These are phyloP conservation scores for Oithona nana DNA, from an alignment of 2,888 invertebrate species.

Conservation along the genomic window DNA sequence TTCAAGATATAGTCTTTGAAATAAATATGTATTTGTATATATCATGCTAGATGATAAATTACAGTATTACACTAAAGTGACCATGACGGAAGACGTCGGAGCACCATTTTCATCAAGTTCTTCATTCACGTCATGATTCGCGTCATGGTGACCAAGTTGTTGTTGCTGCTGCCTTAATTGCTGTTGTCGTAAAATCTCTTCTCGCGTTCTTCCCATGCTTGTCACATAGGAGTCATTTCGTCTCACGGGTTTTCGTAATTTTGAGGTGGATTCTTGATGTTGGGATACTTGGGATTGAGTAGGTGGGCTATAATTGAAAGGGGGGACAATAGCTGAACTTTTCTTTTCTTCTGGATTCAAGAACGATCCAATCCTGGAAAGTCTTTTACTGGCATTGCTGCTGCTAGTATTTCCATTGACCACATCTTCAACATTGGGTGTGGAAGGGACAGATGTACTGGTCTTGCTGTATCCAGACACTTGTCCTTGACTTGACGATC, in stretches of 20 bases:
- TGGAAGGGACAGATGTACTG: neutral
- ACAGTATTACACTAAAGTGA: constrained; percentile 9
- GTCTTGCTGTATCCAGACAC: neutral
- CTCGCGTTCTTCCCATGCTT: constrained; percentile 18
- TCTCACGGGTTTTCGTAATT: constrained; percentile 1
- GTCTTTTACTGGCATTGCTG: constrained; percentile 24
- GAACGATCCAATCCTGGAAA: constrained; percentile 35
- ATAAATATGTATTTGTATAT: too few species aligned
- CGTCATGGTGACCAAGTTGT: neutral
- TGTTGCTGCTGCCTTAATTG: neutral
- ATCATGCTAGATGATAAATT: too few species aligned
- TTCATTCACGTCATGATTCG: neutral
- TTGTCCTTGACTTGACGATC: neutral
- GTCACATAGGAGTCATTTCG: constrained; percentile 18
- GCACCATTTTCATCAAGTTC: neutral
- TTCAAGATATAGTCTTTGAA: too few species aligned
- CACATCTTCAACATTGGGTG: constrained; percentile 7
- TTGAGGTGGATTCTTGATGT: constrained; percentile 21
- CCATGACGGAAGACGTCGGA: constrained; percentile 5
- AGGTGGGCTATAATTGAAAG: constrained; percentile 33
- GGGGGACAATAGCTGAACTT: constrained; percentile 31
- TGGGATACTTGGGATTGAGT: constrained; percentile 17
- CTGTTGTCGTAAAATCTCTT: constrained; percentile 25
- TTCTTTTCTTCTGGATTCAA: constrained; percentile 27
- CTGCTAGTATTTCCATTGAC: constrained; percentile 22